Conservation (phyloP, 2,888 invertebrate species). For the Acleris sparsana region DNA sequence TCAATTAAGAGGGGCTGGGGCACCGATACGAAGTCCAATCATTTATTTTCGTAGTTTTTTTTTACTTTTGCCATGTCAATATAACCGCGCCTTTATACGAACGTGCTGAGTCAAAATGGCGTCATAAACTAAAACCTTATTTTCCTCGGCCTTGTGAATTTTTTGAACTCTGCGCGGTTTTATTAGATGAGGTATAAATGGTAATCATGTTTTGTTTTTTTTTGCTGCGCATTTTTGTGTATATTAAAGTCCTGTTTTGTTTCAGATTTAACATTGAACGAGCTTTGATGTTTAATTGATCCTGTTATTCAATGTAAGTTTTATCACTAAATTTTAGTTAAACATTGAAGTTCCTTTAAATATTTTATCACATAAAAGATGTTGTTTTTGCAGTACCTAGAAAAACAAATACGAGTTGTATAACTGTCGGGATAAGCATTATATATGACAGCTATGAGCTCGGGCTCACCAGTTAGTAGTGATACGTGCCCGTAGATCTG, state of each 20-base stretch:
- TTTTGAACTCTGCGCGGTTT: slow-evolving; percentile 40
- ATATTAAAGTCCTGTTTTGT: slow-evolving; percentile 22
- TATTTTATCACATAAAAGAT: no score
- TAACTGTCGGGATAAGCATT: no score
- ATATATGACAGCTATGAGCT: no score
- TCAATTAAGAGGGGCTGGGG: no score
- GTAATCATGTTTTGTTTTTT: slow-evolving; percentile 20
- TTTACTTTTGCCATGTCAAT: slow-evolving; percentile 14
- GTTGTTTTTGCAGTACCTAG: no score
- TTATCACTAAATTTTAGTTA: no score
- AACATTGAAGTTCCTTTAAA: no score
- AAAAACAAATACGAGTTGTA: no score
- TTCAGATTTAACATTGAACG: slow-evolving; percentile 17
- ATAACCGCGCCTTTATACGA: slow-evolving; percentile 41
- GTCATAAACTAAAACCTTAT: slow-evolving; percentile 46
- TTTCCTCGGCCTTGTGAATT: slow-evolving; percentile 38
- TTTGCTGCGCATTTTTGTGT: background rate
- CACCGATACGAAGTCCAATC: no score
- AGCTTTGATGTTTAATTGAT: background rate
- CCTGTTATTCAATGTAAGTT: background rate
- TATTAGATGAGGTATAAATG: slow-evolving; percentile 38
- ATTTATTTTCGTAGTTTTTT: no score
- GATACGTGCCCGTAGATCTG: no score
- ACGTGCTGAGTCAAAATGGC: slow-evolving; percentile 45
- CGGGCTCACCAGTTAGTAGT: no score